Percentiles rank a stretch among this genome's conserved stretches.
Conservation (phyloP, 2,797 vertebrate species). For the Perdix hodgsoniae region DNA sequence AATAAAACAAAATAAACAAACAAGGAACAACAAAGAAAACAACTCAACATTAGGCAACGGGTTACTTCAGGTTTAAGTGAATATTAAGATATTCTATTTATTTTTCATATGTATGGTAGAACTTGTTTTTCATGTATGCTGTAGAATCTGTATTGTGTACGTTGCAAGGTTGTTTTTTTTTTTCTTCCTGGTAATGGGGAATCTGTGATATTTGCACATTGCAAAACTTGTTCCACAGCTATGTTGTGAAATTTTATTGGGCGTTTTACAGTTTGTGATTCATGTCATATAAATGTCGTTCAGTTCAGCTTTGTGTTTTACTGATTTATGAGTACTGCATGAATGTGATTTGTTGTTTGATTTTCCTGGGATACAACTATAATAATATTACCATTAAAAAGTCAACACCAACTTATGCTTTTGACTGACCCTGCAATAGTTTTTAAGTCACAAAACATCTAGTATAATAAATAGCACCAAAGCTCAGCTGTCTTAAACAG, state of each 20-base stretch:
- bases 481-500: background rate
- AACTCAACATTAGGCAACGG: background rate
- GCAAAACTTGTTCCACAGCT: constrained; percentile 69
- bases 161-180: constrained; percentile 13
- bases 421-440: background rate
- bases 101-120: background rate
- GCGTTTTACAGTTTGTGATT: constrained; percentile 64
- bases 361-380: constrained; percentile 17
- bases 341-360: constrained; percentile 19
- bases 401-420: background rate
- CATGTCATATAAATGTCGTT: constrained; percentile 39
- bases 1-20: background rate
- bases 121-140: constrained; percentile 49
- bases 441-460: background rate
- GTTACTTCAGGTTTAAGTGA: constrained; percentile 33
- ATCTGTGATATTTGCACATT: constrained; percentile 66
- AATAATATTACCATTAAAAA: background rate
- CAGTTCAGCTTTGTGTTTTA: constrained; percentile 34
- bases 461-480: background rate
- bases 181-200: constrained; percentile 55
- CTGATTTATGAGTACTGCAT: constrained; percentile 39
- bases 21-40: background rate
- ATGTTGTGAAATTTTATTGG: constrained; percentile 70
- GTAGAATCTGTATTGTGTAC: constrained; percentile 46
- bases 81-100: constrained; percentile 22